Evolutionary conservation across 2,797 vertebrate genomes (phyloP).

Genomic region (Anguilla obscura): DNA sequence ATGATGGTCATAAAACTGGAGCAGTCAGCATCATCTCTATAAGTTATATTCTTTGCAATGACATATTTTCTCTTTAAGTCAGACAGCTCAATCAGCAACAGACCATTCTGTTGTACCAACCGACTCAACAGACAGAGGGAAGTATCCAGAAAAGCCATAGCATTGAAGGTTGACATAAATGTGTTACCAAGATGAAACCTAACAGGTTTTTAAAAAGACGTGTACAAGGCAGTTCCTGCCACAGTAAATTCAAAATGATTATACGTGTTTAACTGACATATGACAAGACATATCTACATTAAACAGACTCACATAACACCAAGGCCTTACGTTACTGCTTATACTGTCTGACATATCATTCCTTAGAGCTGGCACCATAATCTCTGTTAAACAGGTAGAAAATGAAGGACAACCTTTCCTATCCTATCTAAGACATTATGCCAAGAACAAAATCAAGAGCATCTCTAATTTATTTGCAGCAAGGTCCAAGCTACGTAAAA

Average conservation of each 20-base stretch:
- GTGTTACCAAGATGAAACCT: slow-evolving; percentile 26
- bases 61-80: slow-evolving; percentile 26
- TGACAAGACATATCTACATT: slow-evolving; percentile 10
- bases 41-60: slow-evolving; percentile 21
- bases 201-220: slow-evolving; percentile 25
- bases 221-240: slow-evolving; percentile 11
- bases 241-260: slow-evolving; percentile 8
- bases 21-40: slow-evolving; percentile 16
- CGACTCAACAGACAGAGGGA: slow-evolving; percentile 25
- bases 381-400: neutral
- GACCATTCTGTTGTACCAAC: slow-evolving; percentile 18
- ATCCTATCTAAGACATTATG: neutral
- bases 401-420: slow-evolving; percentile 16
- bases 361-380: neutral
- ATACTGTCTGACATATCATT: neutral
- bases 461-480: slow-evolving; percentile 9
- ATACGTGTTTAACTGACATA: slow-evolving; percentile 19
- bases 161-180: slow-evolving; percentile 26
- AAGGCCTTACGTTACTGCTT: neutral
- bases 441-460: neutral
- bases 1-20: slow-evolving; percentile 23
- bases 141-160: slow-evolving; percentile 12
- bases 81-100: slow-evolving; percentile 30
- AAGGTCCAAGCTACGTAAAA: neutral
- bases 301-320: neutral